A percentile compares a stretch with the other conserved stretches of the same genome.
Evolutionary conservation across 2,113 vertebrate species (phyloP).

Genomic region (Archilochus colubris): DNA sequence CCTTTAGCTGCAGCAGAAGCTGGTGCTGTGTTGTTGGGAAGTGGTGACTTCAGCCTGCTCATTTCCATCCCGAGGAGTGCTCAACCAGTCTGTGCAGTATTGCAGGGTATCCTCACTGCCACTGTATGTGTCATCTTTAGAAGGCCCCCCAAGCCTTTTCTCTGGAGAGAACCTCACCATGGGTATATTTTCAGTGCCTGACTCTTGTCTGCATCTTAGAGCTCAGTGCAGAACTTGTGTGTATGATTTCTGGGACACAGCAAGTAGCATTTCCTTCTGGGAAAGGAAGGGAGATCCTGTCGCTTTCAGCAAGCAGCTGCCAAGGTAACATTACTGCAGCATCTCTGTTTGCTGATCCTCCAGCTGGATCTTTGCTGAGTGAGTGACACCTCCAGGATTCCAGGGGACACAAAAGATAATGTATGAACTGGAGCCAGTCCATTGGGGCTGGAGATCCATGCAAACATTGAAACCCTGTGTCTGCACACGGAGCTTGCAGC

Average conservation of each 20-base stretch:
- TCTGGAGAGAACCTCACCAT: neutral
- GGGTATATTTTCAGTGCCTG: neutral
- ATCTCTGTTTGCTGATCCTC: neutral
- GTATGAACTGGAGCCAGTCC: neutral
- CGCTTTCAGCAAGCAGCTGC: neutral
- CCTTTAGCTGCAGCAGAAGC: conserved; percentile 14
- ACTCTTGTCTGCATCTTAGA: neutral
- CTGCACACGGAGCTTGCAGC: neutral
- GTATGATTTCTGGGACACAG: fast-evolving
- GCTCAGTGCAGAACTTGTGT: neutral
- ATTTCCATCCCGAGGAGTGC: neutral
- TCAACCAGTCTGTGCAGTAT: neutral
- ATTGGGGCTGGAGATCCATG: neutral
- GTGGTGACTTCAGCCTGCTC: neutral
- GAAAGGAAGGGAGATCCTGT: fast-evolving
- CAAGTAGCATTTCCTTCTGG: neutral
- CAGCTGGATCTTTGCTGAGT: neutral
- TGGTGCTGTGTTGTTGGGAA: neutral
- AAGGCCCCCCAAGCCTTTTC: neutral
- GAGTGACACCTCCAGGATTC: neutral
- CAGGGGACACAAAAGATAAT: fast-evolving
- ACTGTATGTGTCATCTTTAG: fast-evolving
- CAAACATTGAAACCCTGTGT: neutral
- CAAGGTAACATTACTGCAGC: neutral
- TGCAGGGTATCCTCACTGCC: neutral